A percentile compares a stretch with the other conserved stretches of the same genome.
Conservation (phyloP, 2,888 invertebrate species). For the Empis stercorea region DNA sequence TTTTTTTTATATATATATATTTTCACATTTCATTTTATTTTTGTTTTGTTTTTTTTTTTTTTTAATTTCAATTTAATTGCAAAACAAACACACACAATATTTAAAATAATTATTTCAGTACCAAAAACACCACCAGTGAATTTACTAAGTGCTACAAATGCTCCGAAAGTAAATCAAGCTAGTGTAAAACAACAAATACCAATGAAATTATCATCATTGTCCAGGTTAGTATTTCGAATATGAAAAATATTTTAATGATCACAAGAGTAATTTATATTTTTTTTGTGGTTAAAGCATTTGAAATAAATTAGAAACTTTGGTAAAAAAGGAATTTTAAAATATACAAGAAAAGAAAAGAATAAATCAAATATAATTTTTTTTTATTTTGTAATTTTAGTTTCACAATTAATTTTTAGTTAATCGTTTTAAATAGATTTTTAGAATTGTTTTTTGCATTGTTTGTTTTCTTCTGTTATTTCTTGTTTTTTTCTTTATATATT, state of each 20-base stretch:
- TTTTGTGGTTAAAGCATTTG: conserved; percentile 6
- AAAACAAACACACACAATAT: conserved; percentile 4
- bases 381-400: conserved; percentile 7
- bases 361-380: too few relatives aligned
- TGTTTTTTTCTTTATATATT: conserved; percentile 12
- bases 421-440: conserved; percentile 10
- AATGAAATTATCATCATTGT: conserved; percentile 63
- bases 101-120: conserved; percentile 20
- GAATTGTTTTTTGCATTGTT: conserved; percentile 3
- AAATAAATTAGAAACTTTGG: conserved; percentile 21
- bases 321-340: too few relatives aligned
- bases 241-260: background rate
- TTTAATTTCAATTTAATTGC: conserved; percentile 3
- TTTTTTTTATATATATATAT: too few relatives aligned
- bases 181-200: conserved; percentile 78
- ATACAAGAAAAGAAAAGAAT: background rate
- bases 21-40: too few relatives aligned
- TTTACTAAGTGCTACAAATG: conserved; percentile 65
- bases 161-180: conserved; percentile 53
- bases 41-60: too few relatives aligned
- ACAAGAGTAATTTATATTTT: background rate
- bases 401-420: background rate
- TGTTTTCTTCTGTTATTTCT: conserved; percentile 14
- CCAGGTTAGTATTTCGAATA: conserved; percentile 16
- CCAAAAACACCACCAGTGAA: conserved; percentile 52